These are phyloP conservation scores for Polydesmus complanatus DNA, from an alignment of 2,888 invertebrate species.

Conservation along the genomic window DNA sequence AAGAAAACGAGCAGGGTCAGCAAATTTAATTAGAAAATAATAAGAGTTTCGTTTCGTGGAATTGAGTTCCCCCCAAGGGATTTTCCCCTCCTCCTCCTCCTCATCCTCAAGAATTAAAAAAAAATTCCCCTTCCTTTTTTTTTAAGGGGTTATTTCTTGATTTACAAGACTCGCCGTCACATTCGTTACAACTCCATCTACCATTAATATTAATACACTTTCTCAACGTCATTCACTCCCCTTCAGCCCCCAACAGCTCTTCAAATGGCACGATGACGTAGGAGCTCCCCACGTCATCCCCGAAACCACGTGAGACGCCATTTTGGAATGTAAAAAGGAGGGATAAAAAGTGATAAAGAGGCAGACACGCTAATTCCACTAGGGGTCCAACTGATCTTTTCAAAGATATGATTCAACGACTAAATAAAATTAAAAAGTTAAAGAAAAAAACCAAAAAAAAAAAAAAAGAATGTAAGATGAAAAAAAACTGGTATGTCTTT, in stretches of 20 bases:
- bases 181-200: slow-evolving; percentile 8
- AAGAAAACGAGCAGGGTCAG: no score
- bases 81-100: background rate
- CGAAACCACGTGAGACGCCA: no score
- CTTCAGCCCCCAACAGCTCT: background rate
- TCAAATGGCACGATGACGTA: no score
- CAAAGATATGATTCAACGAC: no score
- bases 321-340: background rate
- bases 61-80: background rate
- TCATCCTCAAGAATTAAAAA: background rate
- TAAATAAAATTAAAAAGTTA: no score
- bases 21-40: background rate
- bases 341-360: background rate
- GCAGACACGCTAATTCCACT: background rate
- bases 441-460: no score
- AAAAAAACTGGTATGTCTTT: no score
- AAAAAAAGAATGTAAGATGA: no score
- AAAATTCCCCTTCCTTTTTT: background rate
- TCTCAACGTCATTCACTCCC: slow-evolving; percentile 1
- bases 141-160: background rate
- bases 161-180: slow-evolving; percentile 5
- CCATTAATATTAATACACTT: slow-evolving; percentile 11
- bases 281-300: background rate
- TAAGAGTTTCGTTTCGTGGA: no score
- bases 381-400: background rate